Conservation (phyloP, 2,888 invertebrate genomes). For the Laothoe populi region DNA sequence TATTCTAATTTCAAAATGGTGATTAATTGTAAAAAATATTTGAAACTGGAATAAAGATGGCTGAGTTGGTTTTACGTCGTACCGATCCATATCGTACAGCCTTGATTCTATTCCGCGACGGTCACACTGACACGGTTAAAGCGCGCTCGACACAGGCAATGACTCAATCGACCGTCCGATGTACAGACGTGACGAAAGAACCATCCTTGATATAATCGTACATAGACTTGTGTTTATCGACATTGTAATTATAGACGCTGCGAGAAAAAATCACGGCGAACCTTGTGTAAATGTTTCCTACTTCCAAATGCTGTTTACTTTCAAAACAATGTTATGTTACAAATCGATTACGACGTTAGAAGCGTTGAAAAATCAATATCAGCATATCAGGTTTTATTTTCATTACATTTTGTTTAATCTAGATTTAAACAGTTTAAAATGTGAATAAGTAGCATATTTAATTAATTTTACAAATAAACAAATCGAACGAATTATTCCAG, state of each 20-base stretch:
- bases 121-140: constrained; percentile 74
- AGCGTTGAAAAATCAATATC: neutral
- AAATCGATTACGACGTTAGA: constrained; percentile 14
- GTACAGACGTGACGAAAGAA: constrained; percentile 62
- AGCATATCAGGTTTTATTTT: neutral
- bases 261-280: constrained; percentile 32
- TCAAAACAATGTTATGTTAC: constrained; percentile 14
- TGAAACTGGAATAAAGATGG: constrained; percentile 46
- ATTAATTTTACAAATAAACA: neutral
- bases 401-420: neutral
- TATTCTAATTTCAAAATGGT: constrained; percentile 30
- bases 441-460: neutral
- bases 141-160: constrained; percentile 58
- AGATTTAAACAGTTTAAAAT: neutral
- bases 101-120: constrained; percentile 81
- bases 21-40: constrained; percentile 26
- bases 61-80: constrained; percentile 53
- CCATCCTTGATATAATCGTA: constrained; percentile 70
- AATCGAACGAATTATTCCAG: too few relatives aligned
- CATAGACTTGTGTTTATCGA: constrained; percentile 51
- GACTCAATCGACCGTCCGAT: constrained; percentile 62
- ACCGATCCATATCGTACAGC: constrained; percentile 67
- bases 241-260: constrained; percentile 41
- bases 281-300: constrained; percentile 26
- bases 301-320: constrained; percentile 5